Evolutionary conservation across 2,797 vertebrate species (phyloP), one percentile per base, ranked within the genome.

Genomic region (Chiroxiphia lanceolata): DNA sequence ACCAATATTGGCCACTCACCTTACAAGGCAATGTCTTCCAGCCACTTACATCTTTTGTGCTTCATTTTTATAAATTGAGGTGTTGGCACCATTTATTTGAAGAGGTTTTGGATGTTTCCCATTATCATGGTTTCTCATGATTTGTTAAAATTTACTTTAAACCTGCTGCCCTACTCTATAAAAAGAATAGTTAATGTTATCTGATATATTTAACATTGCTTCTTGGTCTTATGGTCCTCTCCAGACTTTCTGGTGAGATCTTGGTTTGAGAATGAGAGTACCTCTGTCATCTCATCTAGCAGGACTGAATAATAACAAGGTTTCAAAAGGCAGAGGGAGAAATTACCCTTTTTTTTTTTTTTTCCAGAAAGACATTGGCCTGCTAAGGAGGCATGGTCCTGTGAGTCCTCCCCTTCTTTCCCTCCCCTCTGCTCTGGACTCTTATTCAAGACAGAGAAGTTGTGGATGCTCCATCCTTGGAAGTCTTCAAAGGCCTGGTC

Each of bases 261-360:
- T 48, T 70, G 36, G 22, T 18, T 69, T 59, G 44, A 54, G 33
- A 76, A 67, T 27, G 33, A 63, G 63, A 26, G 9, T 50, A 10
- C n/a, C 5, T 90, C 13, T 56, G n/a, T 53, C 20, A 59, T 45
- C 3, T 71, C 7, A 25, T 54, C 15, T 79, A 8, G 53, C 10
- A 59, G 18, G 23, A 71, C 31, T 76, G 23, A 59, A 42, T 34
- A 54, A 42, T 0, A 15, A 17, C 2, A 9, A 0, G 1, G 4
- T 50, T 88, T 85, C 29, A 50, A 88, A 68, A 59, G 29, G 21
- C 1, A 2, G 0, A 71, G 18, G 22, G 40, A 59, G 16, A 75
- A 78, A 56, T 56, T 29, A 2, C 8, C 17, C 5, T 1, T 13
- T 34, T 23, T 9, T 33, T 54, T 53, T 31, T 31, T 29, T 54